phyloP scores from a whole-genome alignment of 2,888 invertebrate genomes.

The Eupithecia vulgata region DNA sequence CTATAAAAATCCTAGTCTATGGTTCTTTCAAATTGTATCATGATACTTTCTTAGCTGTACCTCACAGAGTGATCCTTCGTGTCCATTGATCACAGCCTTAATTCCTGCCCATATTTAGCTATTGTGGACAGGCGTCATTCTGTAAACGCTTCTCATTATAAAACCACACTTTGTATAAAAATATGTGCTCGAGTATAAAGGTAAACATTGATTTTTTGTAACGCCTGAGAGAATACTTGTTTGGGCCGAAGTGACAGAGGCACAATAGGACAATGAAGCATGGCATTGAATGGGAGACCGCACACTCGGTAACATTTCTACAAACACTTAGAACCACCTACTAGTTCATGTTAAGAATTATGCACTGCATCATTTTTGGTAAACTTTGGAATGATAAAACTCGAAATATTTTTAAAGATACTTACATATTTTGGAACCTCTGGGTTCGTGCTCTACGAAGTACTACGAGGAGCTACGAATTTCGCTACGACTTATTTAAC shows the following conservation, averaged over 20 bases:
- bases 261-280: conserved; percentile 77
- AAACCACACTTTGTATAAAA: conserved; percentile 81
- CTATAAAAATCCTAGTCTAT: background rate
- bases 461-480: conserved; percentile 8
- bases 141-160: conserved; percentile 81
- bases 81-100: conserved; percentile 77
- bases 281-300: conserved; percentile 78
- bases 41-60: conserved; percentile 58
- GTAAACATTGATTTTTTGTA: conserved; percentile 81
- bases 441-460: conserved; percentile 7
- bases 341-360: conserved; percentile 26
- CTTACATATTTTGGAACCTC: background rate
- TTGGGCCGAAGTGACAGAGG: conserved; percentile 77
- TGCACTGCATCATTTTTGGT: conserved; percentile 8
- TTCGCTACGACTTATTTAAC: background rate
- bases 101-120: conserved; percentile 72
- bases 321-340: conserved; percentile 23
- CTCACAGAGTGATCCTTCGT: conserved; percentile 28
- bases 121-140: conserved; percentile 82
- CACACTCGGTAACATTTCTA: conserved; percentile 69
- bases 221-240: conserved; percentile 77
- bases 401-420: background rate
- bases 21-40: background rate
- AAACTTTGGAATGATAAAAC: background rate
- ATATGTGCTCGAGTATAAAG: conserved; percentile 81